phyloP scores from a whole-genome alignment of 2,113 vertebrate species.

The Desmodus rotundus region DNA sequence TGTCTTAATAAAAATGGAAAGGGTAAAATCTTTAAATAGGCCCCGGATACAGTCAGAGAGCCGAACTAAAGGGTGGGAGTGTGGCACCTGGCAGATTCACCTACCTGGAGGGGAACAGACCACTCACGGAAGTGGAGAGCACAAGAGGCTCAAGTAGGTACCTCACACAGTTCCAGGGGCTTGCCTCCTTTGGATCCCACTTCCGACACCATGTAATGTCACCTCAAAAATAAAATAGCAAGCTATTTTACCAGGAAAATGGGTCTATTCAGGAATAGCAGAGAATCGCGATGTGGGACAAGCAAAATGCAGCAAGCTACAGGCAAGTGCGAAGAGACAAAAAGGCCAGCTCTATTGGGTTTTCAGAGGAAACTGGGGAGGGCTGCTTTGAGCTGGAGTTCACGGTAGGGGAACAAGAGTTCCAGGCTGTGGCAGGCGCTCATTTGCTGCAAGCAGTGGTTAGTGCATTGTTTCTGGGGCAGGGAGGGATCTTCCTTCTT shows the following conservation, averaged over 20 bases:
- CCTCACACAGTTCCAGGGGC: neutral
- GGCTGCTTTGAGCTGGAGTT: neutral
- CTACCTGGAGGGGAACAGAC: neutral
- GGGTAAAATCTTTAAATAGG: neutral
- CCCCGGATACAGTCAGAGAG: neutral
- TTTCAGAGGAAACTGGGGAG: neutral
- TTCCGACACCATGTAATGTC: neutral
- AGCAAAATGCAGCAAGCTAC: neutral
- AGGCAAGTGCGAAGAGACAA: neutral
- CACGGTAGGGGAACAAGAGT: neutral
- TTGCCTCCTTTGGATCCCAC: neutral
- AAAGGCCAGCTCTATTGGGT: neutral
- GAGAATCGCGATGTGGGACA: neutral
- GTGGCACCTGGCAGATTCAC: too few species aligned
- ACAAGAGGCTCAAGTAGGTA: neutral
- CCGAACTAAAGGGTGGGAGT: neutral
- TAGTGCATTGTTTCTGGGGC: neutral
- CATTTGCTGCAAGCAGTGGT: neutral
- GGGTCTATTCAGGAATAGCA: neutral
- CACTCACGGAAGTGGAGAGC: neutral
- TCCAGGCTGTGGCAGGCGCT: too few species aligned
- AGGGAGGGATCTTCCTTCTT: neutral
- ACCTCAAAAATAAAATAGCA: neutral
- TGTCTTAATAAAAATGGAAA: too few species aligned
- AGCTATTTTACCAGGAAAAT: neutral